Percentiles rank a stretch among this genome's conserved stretches.
phyloP scores from a whole-genome alignment of 2,113 vertebrate genomes.

The Macroglossus sobrinus region DNA sequence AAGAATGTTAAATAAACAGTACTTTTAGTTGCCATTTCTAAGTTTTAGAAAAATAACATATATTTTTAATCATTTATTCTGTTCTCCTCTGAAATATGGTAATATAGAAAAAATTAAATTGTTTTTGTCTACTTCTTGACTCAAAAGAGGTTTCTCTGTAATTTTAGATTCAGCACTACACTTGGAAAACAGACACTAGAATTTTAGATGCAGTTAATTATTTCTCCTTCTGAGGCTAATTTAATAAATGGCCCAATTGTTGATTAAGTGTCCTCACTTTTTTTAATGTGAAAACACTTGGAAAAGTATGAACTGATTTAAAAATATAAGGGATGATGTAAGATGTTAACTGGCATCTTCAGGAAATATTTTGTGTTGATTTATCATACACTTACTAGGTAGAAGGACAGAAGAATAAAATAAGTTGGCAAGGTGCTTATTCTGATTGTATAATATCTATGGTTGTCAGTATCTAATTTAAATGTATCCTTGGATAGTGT shows the following conservation, averaged over 20 bases:
- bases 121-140: constrained; percentile 55
- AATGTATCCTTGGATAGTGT: constrained; percentile 54
- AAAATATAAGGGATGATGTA: constrained; percentile 56
- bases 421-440: constrained; percentile 43
- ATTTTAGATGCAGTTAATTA: constrained; percentile 59
- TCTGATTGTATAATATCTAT: constrained; percentile 46
- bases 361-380: constrained; percentile 60
- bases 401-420: constrained; percentile 48
- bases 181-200: constrained; percentile 51
- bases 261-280: constrained; percentile 58
- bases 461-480: constrained; percentile 40
- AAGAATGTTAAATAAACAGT: constrained; percentile 53
- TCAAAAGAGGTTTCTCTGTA: constrained; percentile 31
- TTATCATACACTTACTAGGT: constrained; percentile 52
- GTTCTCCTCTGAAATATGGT: constrained; percentile 26
- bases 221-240: constrained; percentile 54
- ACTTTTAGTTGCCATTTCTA: constrained; percentile 40
- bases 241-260: constrained; percentile 61
- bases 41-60: constrained; percentile 34
- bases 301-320: constrained; percentile 52
- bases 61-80: constrained; percentile 47
- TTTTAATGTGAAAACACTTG: constrained; percentile 56
- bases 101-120: constrained; percentile 26
- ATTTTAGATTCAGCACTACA: constrained; percentile 52
- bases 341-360: constrained; percentile 58